Base-by-base conservation (phyloP, 2,797 vertebrate species). In the Crypturellus tataupa region DNA sequence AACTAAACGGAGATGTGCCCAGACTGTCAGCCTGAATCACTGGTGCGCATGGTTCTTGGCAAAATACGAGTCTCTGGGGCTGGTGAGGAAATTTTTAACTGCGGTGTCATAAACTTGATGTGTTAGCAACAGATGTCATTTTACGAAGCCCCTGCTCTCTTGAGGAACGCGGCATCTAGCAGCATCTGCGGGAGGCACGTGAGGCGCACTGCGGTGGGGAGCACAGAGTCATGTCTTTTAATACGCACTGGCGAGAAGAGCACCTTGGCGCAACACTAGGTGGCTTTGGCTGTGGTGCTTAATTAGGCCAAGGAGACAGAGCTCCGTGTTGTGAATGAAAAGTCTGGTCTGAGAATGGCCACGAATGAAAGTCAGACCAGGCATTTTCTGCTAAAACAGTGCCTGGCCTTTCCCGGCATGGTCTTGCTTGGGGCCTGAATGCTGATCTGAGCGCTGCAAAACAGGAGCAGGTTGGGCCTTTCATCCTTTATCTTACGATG, bases 1-100 rank as follows among this genome's bases (percentile, higher is more conserved):
- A 86, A 87, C 69, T 1, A 0, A 84, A 90, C 76, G 88, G 85
- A 75, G 85, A 81, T 87, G 82, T 64, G 89, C 90, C 46, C 65
- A 85, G 94, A 44, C 89, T 91, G 87, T 84, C 82, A 89, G 85
- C 87, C 85, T 86, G 77, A 60, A 84, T 81, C 0, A 8, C 77
- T 81, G 87, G 47, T 93, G 95, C 95, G 88, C 94, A 95, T 97
- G 94, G 94, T 96, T 97, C 94, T 94, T 96, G 94, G 94, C 95
- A 94, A 73, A 86, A 44, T 70, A 14, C 19, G 55, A 84, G 70
- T 91, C 91, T 75, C 78, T 81, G 87, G 91, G 76, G 73, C 83
- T 60, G 60, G 60, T 79, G 91, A 95, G 85, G 94, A 93, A 85
- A 92, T 94, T 95, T 94, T 93, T 86, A 91, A 91, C 89, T 5